These are phyloP conservation scores for Condylostylus longicornis DNA, from an alignment of 1,140 invertebrate species.

Conservation along the genomic window DNA sequence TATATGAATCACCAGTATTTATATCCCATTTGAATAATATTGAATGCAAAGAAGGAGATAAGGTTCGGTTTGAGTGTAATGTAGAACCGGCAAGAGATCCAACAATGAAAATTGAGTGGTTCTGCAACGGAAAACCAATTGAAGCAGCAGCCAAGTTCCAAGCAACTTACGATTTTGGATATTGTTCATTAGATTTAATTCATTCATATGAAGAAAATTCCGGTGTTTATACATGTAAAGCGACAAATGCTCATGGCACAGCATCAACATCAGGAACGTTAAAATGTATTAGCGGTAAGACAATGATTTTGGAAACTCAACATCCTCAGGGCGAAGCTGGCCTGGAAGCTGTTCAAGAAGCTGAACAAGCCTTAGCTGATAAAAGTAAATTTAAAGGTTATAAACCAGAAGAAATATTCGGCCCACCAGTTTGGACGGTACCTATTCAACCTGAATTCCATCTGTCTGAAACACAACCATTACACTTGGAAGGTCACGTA, in stretches of 20 bases:
- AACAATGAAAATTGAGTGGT: constrained; percentile 85
- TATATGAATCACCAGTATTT: constrained; percentile 73
- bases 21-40: constrained; percentile 83
- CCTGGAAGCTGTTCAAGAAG: constrained; percentile 69
- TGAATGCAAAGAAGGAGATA: constrained; percentile 75
- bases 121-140: constrained; percentile 68
- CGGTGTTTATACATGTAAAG: constrained; percentile 80
- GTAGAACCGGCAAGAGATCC: constrained; percentile 90
- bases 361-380: constrained; percentile 56
- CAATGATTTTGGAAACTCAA: constrained; percentile 71
- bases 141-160: constrained; percentile 67
- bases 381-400: constrained; percentile 49
- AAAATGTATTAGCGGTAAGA: constrained; percentile 61
- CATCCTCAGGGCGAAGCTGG: constrained; percentile 79
- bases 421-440: constrained; percentile 76
- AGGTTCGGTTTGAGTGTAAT: constrained; percentile 85
- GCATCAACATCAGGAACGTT: constrained; percentile 77
- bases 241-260: constrained; percentile 77
- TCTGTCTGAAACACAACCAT: constrained; percentile 75
- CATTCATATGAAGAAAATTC: constrained; percentile 76
- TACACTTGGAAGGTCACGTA: constrained; percentile 85
- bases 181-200: constrained; percentile 66
- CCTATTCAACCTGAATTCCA: constrained; percentile 66
- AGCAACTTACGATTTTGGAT: constrained; percentile 78
- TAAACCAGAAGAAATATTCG: constrained; percentile 57